Base-by-base conservation (phyloP, 2,888 invertebrate species). In the Cerastoderma edule region DNA sequence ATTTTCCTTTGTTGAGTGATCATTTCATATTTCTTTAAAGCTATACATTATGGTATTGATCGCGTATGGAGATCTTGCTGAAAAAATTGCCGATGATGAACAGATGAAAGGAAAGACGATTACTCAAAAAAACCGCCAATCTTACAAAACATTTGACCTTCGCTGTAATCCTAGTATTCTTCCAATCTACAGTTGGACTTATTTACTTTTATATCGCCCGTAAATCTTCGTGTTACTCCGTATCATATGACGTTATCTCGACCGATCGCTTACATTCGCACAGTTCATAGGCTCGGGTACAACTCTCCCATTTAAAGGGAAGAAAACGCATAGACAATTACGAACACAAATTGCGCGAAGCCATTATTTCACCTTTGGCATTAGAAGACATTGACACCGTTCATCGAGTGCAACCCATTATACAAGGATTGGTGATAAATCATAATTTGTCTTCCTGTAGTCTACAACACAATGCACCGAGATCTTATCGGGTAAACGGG, bases 371-470 rank as follows among this genome's bases (percentile, higher is more conserved):
- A 60, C 60, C 60, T 60, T 27, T 60, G 39, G n/a, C 60, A 60
- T 32, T 60, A 22, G 39, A 39, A 60, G 39, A 60, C 60, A 60
- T 60, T 60, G 60, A 60, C 65, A 74, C 56, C 33, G 57, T 53
- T 30, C 67, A 69, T 30, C 46, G 35, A 73, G 77, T 77, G 73
- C 77, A 73, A 35, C 46, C 5, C 48, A 67, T 73, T 77, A 72
- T 77, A 67, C 50, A 46, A 33, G 60, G 39, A 67, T n/a, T 54
- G 67, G 50, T 57, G 46, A 77, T 77, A 77, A 73, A 77, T 69
- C 77, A 77, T 69, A 77, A 57, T 67, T 63, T 65, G 69, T 66
- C 69, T 69, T 39, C n/a, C 27, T 66, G 30, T 50, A 39, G 53
- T 56, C 50, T 50, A n/a, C 6, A 69, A 50, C 56, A 75, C 66